phyloP scores from a whole-genome alignment of 1,140 invertebrate species.

The Leucophenga varia region DNA sequence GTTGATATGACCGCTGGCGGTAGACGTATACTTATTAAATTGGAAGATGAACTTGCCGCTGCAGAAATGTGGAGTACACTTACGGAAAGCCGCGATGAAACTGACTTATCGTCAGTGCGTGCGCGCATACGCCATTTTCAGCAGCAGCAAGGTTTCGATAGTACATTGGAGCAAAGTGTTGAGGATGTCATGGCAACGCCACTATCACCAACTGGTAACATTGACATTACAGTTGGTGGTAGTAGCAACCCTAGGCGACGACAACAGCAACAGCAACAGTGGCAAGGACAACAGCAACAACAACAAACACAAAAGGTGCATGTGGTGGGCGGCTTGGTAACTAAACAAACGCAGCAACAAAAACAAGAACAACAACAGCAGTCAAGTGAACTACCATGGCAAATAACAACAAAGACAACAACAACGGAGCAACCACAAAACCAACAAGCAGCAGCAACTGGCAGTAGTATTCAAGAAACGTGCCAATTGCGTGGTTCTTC shows the following conservation, averaged over 20 bases:
- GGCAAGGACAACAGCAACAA: conserved; percentile 15
- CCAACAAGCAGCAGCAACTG: conserved; percentile 24
- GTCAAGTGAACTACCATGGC: conserved; percentile 38
- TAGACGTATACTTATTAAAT: conserved; percentile 41
- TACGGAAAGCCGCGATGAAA: conserved; percentile 32
- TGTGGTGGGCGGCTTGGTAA: conserved; percentile 31
- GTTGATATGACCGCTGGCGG: conserved; percentile 49
- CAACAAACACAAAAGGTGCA: conserved; percentile 10
- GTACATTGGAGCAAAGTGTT: conserved; percentile 28
- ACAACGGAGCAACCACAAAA: conserved; percentile 48
- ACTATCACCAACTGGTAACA: conserved; percentile 27
- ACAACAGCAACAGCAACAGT: conserved; percentile 41
- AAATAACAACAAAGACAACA: conserved; percentile 41
- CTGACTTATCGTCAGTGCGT: conserved; percentile 33
- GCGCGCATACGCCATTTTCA: conserved; percentile 30
- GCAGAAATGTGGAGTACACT: conserved; percentile 20
- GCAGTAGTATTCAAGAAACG: conserved; percentile 41
- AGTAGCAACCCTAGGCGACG: conserved; percentile 37
- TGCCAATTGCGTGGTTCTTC: conserved; percentile 55
- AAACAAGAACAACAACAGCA: conserved; percentile 21
- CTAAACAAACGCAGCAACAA: conserved; percentile 20
- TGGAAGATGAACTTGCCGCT: conserved; percentile 32
- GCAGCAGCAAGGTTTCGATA: conserved; percentile 1
- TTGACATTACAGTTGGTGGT: conserved; percentile 56
- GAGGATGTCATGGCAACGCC: conserved; percentile 38